Evolutionary conservation across 2,113 vertebrate species (phyloP).

Genomic region (Microtus montanus): DNA sequence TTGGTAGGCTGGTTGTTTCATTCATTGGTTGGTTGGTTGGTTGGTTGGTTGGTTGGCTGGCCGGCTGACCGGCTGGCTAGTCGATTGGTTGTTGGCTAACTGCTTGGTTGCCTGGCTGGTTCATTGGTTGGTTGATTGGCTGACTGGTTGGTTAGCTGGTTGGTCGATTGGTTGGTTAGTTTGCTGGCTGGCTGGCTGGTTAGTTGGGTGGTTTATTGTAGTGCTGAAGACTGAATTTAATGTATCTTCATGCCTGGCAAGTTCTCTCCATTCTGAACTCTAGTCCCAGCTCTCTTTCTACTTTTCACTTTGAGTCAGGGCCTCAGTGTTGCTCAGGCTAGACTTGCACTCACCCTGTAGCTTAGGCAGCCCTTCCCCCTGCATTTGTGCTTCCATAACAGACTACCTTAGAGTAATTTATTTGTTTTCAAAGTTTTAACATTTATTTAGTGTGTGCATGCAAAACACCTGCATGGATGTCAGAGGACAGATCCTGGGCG

Average conservation of each 20-base stretch:
- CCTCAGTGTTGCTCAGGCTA: background rate
- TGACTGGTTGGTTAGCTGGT: background rate
- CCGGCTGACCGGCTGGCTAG: background rate
- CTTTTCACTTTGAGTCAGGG: background rate
- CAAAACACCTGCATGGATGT: too few relatives aligned
- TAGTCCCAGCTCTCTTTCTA: background rate
- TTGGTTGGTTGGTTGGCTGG: fast-evolving
- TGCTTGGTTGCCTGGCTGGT: too few relatives aligned
- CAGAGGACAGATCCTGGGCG: too few relatives aligned
- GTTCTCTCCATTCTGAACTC: background rate
- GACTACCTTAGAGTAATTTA: background rate
- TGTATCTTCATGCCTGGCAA: background rate
- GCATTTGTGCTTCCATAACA: background rate
- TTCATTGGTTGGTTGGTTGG: background rate
- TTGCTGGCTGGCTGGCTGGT: fast-evolving
- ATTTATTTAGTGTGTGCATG: background rate
- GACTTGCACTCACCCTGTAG: background rate
- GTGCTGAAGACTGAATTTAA: background rate
- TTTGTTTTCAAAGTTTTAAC: background rate
- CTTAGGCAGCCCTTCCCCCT: background rate
- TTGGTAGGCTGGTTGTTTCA: too few relatives aligned
- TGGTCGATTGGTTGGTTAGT: background rate
- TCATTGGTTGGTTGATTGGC: too few relatives aligned
- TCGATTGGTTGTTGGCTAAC: background rate
- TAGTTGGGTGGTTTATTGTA: background rate